phyloP scores from a whole-genome alignment of 2,113 vertebrate species.

The Poecilia latipinna region DNA sequence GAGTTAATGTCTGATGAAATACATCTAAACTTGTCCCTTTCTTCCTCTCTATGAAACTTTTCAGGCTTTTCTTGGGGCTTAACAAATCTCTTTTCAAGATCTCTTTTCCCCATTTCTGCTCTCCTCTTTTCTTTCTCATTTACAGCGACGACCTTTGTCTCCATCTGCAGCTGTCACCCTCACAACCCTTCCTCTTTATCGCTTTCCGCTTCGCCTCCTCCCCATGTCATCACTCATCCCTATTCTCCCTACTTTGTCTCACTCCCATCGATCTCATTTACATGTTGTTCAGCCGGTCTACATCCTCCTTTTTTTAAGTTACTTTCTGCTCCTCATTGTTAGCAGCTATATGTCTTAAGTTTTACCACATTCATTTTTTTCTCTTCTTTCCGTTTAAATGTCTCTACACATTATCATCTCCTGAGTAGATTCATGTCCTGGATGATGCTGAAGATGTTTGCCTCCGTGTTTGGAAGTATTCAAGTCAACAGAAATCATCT shows the following conservation, averaged over 20 bases:
- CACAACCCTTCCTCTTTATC: slow-evolving; percentile 15
- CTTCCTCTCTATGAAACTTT: background rate
- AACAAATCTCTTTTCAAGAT: slow-evolving; percentile 31
- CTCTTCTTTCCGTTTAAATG: slow-evolving; percentile 7
- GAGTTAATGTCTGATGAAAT: slow-evolving; percentile 28
- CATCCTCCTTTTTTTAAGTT: slow-evolving; percentile 7
- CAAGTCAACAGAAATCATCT: slow-evolving; percentile 80
- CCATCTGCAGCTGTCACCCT: slow-evolving; percentile 32
- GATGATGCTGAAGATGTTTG: slow-evolving; percentile 75
- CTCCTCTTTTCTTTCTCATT: slow-evolving; percentile 6
- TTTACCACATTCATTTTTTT: slow-evolving; percentile 21
- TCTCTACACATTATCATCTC: slow-evolving; percentile 13
- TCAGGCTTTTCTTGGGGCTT: slow-evolving; percentile 2
- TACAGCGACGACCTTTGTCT: slow-evolving; percentile 14
- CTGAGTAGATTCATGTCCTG: slow-evolving; percentile 72
- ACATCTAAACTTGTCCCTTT: slow-evolving; percentile 4
- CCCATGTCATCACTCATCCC: slow-evolving; percentile 30
- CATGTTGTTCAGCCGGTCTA: slow-evolving; percentile 23
- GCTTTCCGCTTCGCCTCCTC: slow-evolving; percentile 18
- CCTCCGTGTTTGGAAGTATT: slow-evolving; percentile 69
- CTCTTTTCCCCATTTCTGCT: background rate
- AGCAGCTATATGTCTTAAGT: slow-evolving; percentile 5
- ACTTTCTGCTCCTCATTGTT: slow-evolving; percentile 7
- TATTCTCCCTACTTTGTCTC: slow-evolving; percentile 2
- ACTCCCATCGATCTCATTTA: slow-evolving; percentile 33